These are phyloP conservation scores for Rattus rattus DNA, from an alignment of 2,113 vertebrate genomes.

Conservation along the genomic window DNA sequence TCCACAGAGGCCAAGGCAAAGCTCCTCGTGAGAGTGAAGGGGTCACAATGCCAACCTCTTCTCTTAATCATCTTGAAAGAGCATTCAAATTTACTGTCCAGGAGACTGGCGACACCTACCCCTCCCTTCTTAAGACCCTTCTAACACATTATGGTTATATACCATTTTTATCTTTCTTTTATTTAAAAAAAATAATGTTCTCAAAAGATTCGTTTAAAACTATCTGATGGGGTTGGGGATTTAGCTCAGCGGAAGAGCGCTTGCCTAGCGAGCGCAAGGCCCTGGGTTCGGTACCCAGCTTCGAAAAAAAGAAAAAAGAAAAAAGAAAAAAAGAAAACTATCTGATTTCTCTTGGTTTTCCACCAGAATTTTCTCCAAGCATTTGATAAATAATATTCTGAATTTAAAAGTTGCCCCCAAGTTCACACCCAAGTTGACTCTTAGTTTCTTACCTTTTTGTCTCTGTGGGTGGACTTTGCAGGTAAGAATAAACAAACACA, in stretches of 20 bases:
- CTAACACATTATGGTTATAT: background rate
- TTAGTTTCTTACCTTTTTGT: background rate
- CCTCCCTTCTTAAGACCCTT: background rate
- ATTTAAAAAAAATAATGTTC: conserved; percentile 22
- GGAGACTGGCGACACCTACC: background rate
- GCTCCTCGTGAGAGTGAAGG: conserved; percentile 66
- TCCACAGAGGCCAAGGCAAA: conserved; percentile 57
- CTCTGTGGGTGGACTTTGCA: background rate
- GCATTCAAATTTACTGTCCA: background rate
- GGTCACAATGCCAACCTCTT: conserved; percentile 65
- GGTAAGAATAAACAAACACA: background rate
- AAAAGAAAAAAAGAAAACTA: too few species aligned
- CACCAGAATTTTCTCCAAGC: background rate
- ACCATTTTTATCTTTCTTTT: conserved; percentile 32
- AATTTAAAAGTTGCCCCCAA: background rate
- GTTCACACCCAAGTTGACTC: background rate
- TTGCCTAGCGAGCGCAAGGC: too few species aligned
- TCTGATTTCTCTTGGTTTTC: background rate
- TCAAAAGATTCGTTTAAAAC: background rate
- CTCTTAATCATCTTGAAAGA: conserved; percentile 62
- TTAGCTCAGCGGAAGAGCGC: too few species aligned
- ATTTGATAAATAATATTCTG: conserved; percentile 1
- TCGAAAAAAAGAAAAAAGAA: too few species aligned
- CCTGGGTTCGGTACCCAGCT: too few species aligned
- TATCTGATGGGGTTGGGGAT: too few species aligned